These are phyloP conservation scores for Spea hammondii DNA, from an alignment of 2,797 vertebrate genomes.

Conservation along the genomic window DNA sequence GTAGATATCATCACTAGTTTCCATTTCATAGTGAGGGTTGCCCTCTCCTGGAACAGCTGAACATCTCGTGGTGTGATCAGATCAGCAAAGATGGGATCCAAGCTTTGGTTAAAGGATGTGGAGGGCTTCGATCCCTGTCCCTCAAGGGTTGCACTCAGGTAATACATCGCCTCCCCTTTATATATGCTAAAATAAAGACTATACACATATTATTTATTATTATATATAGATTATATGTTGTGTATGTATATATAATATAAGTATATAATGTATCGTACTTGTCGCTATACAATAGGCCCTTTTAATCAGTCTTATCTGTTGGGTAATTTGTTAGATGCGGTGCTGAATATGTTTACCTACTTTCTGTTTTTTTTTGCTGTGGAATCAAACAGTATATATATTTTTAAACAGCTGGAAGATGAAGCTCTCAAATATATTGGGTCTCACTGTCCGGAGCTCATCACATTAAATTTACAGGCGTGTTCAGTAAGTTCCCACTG, in stretches of 20 bases:
- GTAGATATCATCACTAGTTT: neutral
- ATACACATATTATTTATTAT: no score
- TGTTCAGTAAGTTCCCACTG: conserved; percentile 83
- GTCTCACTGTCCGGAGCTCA: conserved; percentile 88
- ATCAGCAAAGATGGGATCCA: conserved; percentile 96
- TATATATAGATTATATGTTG: no score
- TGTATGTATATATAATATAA: no score
- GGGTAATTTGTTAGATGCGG: no score
- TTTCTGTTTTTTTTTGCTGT: no score
- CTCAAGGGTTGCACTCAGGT: conserved; percentile 97
- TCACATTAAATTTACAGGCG: conserved; percentile 92
- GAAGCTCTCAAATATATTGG: conserved; percentile 95
- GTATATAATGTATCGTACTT: no score
- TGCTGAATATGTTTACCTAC: no score
- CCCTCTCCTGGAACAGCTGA: conserved; percentile 90
- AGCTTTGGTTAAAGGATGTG: conserved; percentile 89
- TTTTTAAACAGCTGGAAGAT: conserved; percentile 80
- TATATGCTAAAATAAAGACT: no score
- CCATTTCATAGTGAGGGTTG: conserved; percentile 84
- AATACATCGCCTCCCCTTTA: conserved; percentile 36
- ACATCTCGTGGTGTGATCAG: conserved; percentile 98
- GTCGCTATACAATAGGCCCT: no score
- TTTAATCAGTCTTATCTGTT: no score
- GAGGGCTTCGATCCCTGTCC: conserved; percentile 87
- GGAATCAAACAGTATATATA: no score